A percentile compares a stretch with the other conserved stretches of the same genome.
Conservation (phyloP, 2,888 invertebrate genomes). For the Drosophila flavopinicola region DNA sequence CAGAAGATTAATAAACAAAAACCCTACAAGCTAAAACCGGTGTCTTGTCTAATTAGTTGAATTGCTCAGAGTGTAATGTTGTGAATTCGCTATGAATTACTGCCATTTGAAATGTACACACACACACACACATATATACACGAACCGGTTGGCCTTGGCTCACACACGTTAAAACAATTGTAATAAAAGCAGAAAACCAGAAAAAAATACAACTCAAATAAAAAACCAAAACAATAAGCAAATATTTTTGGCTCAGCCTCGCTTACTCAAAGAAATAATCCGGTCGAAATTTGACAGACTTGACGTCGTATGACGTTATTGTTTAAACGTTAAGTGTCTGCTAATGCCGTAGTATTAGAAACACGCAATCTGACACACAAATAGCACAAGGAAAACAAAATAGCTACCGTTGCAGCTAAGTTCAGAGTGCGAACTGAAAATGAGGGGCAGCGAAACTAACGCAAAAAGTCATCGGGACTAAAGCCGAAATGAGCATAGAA, state of each 20-base stretch:
- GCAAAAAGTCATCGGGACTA: background rate
- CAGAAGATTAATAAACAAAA: background rate
- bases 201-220: constrained; percentile 6
- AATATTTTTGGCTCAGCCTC: constrained; percentile 17
- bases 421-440: constrained; percentile 36
- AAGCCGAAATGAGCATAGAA: background rate
- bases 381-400: too few species aligned
- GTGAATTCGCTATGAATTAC: constrained; percentile 23
- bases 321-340: background rate
- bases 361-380: too few species aligned
- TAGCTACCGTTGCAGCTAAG: constrained; percentile 17
- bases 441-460: background rate
- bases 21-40: constrained; percentile 5
- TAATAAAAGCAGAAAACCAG: constrained; percentile 16
- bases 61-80: constrained; percentile 23
- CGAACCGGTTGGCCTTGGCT: constrained; percentile 57
- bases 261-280: constrained; percentile 31
- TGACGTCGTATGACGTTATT: constrained; percentile 3
- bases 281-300: constrained; percentile 16
- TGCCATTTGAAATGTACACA: constrained; percentile 22
- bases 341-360: constrained; percentile 6
- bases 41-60: constrained; percentile 36
- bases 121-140: constrained; percentile 9
- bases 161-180: constrained; percentile 35
- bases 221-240: constrained; percentile 18